Base-by-base conservation (phyloP, 2,888 invertebrate genomes). In the Drosophila limbata region DNA sequence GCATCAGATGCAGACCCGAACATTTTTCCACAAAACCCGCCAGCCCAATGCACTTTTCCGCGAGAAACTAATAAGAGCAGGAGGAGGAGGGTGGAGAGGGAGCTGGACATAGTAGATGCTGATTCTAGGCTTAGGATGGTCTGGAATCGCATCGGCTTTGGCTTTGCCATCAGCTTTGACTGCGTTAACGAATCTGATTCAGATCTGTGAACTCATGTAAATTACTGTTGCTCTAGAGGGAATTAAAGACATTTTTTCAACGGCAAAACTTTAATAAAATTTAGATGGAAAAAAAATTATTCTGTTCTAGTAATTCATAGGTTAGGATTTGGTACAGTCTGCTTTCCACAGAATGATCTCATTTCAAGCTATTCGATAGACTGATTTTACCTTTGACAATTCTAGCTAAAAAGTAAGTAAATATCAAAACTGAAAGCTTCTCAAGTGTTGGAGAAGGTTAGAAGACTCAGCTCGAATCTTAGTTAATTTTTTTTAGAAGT, bases 11-110 rank as follows among this genome's bases (percentile, higher is more conserved):
- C 56, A 65, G 66, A 50, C 65, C 57, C 69, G 57, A 69, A 74
- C 56, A 65, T 78, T 82, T 78, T 86, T 87, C 69, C 66, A 75
- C 78, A 76, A 78, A 81, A 73, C 65, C 48, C 65, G 44, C 47
- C 47, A 57, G 51, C 51, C 17, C 62, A 62, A 77, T 85, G 86
- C 84, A 83, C 59, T 84, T 83, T 73, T 79, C 52, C 67, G 64
- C 71, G 61, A 35, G 53, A 62, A 79, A 72, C 69, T 84, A 79
- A 77, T 72, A 68, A 63, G 53, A 72, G 55, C 5, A 13, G 31
- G 25, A n/a, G 10, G 8, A 17, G 31, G 6, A 25, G 47, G 35
- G 3, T n/a, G 5, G 13, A 15, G 33, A 39, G 19, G n/a, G 11
- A 50, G 13, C 5, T n/a, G 17, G n/a, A 40, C 4, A 19, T 48